phyloP scores from a whole-genome alignment of 2,113 vertebrate species.

The Thomomys bottae region DNA sequence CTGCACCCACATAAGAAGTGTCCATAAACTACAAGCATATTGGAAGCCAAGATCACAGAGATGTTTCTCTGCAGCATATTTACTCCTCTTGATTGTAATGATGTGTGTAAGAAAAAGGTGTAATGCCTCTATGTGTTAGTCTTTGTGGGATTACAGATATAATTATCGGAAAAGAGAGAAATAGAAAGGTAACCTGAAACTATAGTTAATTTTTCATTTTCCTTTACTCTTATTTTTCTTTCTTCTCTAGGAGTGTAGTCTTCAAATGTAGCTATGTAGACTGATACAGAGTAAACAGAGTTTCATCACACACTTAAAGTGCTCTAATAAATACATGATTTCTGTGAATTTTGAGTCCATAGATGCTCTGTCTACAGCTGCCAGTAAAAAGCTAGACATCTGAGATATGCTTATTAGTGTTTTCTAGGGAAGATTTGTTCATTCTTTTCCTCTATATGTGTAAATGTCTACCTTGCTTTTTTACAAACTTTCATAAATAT shows the following conservation, averaged over 20 bases:
- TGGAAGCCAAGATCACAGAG: background rate
- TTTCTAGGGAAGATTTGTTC: background rate
- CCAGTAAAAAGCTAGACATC: background rate
- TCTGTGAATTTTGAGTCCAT: background rate
- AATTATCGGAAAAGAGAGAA: background rate
- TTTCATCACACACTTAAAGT: background rate
- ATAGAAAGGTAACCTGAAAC: background rate
- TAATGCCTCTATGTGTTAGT: background rate
- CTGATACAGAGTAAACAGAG: background rate
- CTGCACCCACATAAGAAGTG: background rate
- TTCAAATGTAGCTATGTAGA: background rate
- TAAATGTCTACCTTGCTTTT: background rate
- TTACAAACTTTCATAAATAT: conserved; percentile 55
- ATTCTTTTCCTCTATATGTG: background rate
- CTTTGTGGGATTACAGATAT: background rate
- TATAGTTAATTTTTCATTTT: background rate
- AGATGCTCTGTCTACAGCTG: background rate
- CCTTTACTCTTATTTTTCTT: background rate
- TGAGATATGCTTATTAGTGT: background rate
- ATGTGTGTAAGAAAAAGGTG: background rate
- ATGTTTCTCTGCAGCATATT: background rate
- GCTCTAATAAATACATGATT: background rate
- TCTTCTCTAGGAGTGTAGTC: background rate
- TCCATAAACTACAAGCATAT: background rate
- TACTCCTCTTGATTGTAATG: background rate